Conservation (phyloP, 2,888 invertebrate genomes). For the Tridacna gigas region DNA sequence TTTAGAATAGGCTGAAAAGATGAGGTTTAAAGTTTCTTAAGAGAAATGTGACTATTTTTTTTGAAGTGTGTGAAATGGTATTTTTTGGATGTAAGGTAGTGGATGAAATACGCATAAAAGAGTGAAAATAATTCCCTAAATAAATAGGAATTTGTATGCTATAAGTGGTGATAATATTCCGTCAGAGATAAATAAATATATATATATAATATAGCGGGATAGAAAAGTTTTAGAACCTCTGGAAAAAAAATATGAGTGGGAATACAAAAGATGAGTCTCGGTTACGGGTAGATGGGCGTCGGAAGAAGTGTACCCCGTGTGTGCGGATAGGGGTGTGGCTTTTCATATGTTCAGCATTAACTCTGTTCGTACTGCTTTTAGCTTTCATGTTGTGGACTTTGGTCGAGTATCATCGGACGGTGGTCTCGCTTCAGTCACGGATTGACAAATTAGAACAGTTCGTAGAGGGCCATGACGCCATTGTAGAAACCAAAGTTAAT, state of each 20-base stretch:
- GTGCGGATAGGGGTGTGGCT: slow-evolving; percentile 44
- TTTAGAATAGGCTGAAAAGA: slow-evolving; percentile 8
- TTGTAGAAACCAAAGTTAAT: slow-evolving; percentile 23
- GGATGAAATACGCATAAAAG: background rate
- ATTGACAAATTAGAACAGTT: slow-evolving; percentile 50
- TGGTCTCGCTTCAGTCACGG: slow-evolving; percentile 47
- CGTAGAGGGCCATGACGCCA: slow-evolving; percentile 11
- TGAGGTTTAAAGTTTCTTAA: slow-evolving; percentile 24
- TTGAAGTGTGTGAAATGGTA: background rate
- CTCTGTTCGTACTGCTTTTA: slow-evolving; percentile 45
- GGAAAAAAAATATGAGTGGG: slow-evolving; percentile 6
- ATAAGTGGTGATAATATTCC: background rate
- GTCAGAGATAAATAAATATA: background rate
- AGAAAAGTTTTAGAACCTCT: background rate
- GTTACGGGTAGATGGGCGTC: slow-evolving; percentile 12
- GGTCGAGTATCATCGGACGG: slow-evolving; percentile 53
- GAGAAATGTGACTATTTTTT: slow-evolving; percentile 17
- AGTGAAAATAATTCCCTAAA: background rate
- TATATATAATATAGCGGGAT: background rate
- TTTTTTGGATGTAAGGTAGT: slow-evolving; percentile 9
- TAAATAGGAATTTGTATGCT: background rate
- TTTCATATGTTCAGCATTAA: slow-evolving; percentile 40
- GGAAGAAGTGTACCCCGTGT: slow-evolving; percentile 17
- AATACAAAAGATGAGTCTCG: background rate
- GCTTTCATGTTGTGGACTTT: slow-evolving; percentile 55